A percentile compares a stretch with the other conserved stretches of the same genome.
Conservation (phyloP, 2,113 vertebrate genomes). For the Vireo altiloquus region DNA sequence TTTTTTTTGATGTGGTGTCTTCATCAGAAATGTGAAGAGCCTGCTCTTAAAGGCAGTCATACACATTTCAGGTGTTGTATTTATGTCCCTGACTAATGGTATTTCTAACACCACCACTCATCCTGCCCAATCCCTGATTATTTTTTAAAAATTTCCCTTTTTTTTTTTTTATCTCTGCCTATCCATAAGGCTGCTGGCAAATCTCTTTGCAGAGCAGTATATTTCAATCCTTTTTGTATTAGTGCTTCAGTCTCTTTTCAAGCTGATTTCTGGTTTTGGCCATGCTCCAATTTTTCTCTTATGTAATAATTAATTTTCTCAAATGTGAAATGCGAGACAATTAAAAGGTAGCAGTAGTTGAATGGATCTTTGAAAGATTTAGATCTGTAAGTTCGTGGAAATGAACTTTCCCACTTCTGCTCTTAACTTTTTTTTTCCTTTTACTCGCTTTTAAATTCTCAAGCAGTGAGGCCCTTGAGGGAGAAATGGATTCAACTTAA, state of each 20-base stretch:
- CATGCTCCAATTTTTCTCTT: background rate
- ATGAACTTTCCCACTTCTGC: background rate
- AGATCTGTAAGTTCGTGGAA: background rate
- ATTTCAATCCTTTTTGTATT: background rate
- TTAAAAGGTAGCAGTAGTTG: background rate
- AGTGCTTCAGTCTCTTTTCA: background rate
- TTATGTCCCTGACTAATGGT: background rate
- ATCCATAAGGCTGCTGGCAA: background rate
- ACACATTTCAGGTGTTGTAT: background rate
- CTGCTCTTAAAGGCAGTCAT: background rate
- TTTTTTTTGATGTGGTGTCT: background rate
- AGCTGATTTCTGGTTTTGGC: background rate
- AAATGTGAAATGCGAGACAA: background rate
- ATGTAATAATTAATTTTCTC: background rate
- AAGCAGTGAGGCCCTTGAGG: background rate
- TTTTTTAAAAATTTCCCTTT: background rate
- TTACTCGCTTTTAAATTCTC: background rate
- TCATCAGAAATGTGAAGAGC: background rate
- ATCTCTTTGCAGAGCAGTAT: background rate
- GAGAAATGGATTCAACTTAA: background rate
- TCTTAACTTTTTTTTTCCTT: background rate
- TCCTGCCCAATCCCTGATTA: fast-evolving
- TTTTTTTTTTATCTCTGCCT: background rate
- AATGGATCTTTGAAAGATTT: background rate
- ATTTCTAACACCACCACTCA: background rate